Evolutionary conservation across 2,113 vertebrate genomes (phyloP), one percentile per base, ranked within the genome.

Genomic region (Martes martes): DNA sequence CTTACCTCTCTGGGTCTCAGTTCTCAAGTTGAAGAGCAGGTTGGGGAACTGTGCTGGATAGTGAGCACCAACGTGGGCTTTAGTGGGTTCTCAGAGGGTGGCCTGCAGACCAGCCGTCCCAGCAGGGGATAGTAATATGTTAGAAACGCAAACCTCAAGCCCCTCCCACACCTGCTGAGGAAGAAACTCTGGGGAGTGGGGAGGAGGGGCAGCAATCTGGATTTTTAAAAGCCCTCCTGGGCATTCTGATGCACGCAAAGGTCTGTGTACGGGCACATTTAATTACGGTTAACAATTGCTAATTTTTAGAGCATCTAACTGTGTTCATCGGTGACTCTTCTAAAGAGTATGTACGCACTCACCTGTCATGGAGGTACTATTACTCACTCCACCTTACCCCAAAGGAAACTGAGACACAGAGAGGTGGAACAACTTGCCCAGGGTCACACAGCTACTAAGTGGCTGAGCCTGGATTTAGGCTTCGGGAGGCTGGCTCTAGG

Each of bases 31-130:
- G 5, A 6, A 23, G 71, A 26, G 71, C 2, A n/a, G 24, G 11
- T 2, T 7, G 39, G 79, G 71, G 42, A 47, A 33, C 42, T 11
- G 36, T 28, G 45, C 67, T 42, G n/a, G 69, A 39, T 33, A 21
- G 71, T 1, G 1, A 31, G n/a, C 1, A 1, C 4, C 1, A 21
- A 1, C 7, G 0, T 23, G 21, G 76, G 73, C 31, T 55, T 39
- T n/a, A 11, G 21, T 26, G 74, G 26, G 52, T 45, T 80, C 69
- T 63, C 23, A 14, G 69, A 55, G 23, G 14, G 61, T 33, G n/a
- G 13, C 11, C 36, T 55, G 50, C 2, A 3, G 28, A 6, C 15
- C 21, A 11, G 52, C 55, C 6, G 0, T 57, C 55, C 55, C 13
- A 18, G 57, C 57, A 57, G 23, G 19, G 18, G 78, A 59, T 39